phyloP scores from a whole-genome alignment of 2,797 vertebrate species.

The Heteromormyrus szaboi region DNA sequence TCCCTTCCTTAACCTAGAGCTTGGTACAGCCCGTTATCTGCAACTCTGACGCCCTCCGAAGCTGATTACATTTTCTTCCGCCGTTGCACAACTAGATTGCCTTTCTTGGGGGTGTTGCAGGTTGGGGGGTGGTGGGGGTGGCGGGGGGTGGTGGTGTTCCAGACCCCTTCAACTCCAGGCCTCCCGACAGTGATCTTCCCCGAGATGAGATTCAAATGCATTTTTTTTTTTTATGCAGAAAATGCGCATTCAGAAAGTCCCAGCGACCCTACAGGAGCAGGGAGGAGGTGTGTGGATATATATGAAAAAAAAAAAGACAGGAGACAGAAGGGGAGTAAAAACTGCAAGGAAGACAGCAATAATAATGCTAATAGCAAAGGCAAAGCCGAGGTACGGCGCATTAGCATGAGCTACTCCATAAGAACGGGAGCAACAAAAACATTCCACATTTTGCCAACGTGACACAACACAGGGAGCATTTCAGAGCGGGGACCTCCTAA shows the following conservation, averaged over 20 bases:
- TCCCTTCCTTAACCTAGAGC: background rate
- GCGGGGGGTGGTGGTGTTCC: background rate
- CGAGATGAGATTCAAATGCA: background rate
- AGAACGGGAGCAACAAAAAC: background rate
- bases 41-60: background rate
- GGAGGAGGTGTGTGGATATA: background rate
- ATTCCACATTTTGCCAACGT: background rate
- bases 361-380: background rate
- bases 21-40: background rate
- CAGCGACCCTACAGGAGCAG: background rate
- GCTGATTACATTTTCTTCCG: conserved; percentile 1
- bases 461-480: background rate
- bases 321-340: background rate
- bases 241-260: background rate
- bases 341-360: background rate
- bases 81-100: conserved; percentile 1
- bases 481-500: background rate
- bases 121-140: background rate
- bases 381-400: background rate
- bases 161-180: background rate
- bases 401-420: background rate
- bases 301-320: background rate
- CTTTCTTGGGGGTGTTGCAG: background rate
- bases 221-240: background rate
- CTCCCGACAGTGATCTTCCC: background rate